Evolutionary conservation across 30 jellyfish, hydroid and myxozoan genomes (phyloP).

Genomic region (Turritopsis dohrnii): DNA sequence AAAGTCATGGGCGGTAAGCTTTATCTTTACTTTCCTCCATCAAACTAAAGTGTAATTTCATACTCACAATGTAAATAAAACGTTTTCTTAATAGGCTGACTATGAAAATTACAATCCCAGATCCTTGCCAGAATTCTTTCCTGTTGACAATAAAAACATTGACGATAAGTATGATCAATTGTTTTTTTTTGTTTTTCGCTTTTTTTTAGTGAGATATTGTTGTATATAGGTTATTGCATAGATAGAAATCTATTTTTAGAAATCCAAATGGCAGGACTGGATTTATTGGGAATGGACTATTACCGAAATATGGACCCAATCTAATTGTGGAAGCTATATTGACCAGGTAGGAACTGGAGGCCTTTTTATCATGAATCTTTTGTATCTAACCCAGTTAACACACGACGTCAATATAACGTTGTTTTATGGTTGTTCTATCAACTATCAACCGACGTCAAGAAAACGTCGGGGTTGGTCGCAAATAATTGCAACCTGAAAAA

Average conservation of each 20-base stretch:
- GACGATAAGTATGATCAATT: too few species aligned
- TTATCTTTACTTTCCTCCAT: background rate
- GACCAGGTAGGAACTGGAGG: slow-evolving; percentile 6
- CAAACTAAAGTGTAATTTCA: background rate
- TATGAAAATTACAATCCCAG: background rate
- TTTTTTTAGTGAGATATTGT: too few species aligned
- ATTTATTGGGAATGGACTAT: background rate
- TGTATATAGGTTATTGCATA: too few species aligned
- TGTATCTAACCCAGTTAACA: too few species aligned
- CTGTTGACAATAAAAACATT: background rate
- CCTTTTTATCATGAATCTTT: background rate
- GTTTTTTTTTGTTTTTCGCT: too few species aligned
- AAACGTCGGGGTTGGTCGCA: too few species aligned
- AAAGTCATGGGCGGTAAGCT: background rate
- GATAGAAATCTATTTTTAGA: background rate
- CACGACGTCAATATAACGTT: too few species aligned
- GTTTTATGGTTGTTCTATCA: too few species aligned
- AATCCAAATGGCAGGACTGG: slow-evolving; percentile 16
- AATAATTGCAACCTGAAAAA: too few species aligned
- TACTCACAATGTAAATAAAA: too few species aligned
- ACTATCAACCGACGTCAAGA: too few species aligned
- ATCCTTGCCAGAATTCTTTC: background rate
- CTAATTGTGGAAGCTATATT: slow-evolving; percentile 7
- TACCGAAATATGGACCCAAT: background rate
- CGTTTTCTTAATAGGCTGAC: background rate